Base-by-base conservation (phyloP, 2,113 vertebrate genomes). In the Charina bottae region DNA sequence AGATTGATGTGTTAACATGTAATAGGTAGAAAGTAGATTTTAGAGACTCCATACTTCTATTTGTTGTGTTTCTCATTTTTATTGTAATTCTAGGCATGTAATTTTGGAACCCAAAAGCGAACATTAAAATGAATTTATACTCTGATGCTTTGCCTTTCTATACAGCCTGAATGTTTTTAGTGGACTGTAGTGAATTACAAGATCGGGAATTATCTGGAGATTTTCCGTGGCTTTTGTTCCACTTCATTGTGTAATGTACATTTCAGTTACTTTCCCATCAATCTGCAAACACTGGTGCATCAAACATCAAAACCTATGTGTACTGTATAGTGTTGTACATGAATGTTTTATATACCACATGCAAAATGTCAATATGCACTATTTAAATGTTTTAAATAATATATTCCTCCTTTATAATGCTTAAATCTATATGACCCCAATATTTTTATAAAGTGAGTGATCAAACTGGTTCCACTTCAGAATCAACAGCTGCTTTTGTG, bases 401-500 rank as follows among this genome's bases (percentile, higher is more conserved):
- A 98, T 99, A 98, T 98, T 98, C 96, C 96, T 98, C 97, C 97
- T 98, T 98, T 98, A 97, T 97, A 98, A 98, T 97, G 96, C 97
- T 98, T 98, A 98, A 98, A 97, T 98, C 97, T 98, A 97, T 97
- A 97, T 97, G 96, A 98, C 97, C 97, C 97, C 97, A 97, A 96
- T 98, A 98, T 98, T 98, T 98, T 98, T 98, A 97, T 98, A 98
- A 97, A 97, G 96, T 97, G 96, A 96, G 94, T 97, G 96, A 96
- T 97, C 97, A 97, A 96, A 96, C 96, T 97, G 96, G 96, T 97
- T 97, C 97, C 95, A 97, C 95, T 97, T 97, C 96, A 97, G 96
- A 97, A 96, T 97, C 97, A 97, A 97, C 96, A 97, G 96, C 97
- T 97, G 96, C 97, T 97, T 92, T 97, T 96, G 93, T 98, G 96